Evolutionary conservation across 35 echinoderm and acorn worm species (phyloP), one percentile per base, ranked within the genome.

Genomic region (Lytechinus variegatus): DNA sequence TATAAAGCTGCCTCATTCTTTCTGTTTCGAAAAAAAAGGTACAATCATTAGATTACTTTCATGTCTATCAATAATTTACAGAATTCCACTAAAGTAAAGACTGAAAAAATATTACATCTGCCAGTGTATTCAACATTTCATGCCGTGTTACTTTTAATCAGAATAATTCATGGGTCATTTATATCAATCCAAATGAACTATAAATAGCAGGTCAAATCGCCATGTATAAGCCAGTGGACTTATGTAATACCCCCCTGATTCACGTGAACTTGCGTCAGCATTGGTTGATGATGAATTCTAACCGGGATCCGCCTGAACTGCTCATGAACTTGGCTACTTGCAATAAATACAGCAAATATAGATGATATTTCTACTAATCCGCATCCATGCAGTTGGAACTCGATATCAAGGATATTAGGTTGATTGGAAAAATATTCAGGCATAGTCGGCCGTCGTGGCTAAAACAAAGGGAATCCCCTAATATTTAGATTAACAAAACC

Each of bases 311-410:
- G 66, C 66, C 66, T 79, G 66, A 79, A 79, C 66, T 79, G 7
- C n/a, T 24, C 16, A 79, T 79, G 66, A 79, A 79, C 66, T 79
- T 19, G 5, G 21, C 19, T n/a, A 24, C 66, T 79, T 24, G 66
- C 66, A 19, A n/a, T 79, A 16, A 79, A 24, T 24, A 24, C 66
- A 79, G 12, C n/a, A 79, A 79, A 79, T 79, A n/a, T n/a, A n/a
- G 66, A 16, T 79, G 66, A 79, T 79, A 79, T 79, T 79, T 79
- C 66, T 24, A 79, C 66, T 79, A 79, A 79, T 79, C 66, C 66
- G n/a, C 66, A n/a, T 24, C n/a, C 66, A 19, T 79, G 21, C 5
- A 8, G 21, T 79, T 79, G 66, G 66, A 79, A 79, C 8, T 24
- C n/a, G 14, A 79, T n/a, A 79, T 24, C 16, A 16, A 79, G 66